phyloP scores from a whole-genome alignment of 2,888 invertebrate species.

The Drosophila cyrtoloma region DNA sequence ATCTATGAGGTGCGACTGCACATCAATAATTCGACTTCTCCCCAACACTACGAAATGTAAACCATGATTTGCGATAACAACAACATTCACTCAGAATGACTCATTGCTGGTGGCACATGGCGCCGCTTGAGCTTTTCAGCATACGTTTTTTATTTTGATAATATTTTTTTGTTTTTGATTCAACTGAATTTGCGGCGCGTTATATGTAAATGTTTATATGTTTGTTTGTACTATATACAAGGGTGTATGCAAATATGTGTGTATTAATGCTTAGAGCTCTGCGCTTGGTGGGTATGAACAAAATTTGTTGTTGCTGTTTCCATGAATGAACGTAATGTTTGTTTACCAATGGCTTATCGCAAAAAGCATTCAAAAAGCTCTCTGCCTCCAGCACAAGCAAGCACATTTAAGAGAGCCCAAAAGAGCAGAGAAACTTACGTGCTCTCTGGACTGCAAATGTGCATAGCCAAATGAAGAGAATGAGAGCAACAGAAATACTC shows the following conservation, averaged over 20 bases:
- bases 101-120: constrained; percentile 50
- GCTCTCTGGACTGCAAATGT: constrained; percentile 3
- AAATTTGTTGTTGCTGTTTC: constrained; percentile 68
- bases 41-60: constrained; percentile 23
- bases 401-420: constrained; percentile 11
- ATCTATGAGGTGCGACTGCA: constrained; percentile 24
- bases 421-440: constrained; percentile 7
- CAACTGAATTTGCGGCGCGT: constrained; percentile 20
- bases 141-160: constrained; percentile 56
- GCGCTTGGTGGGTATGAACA: constrained; percentile 28
- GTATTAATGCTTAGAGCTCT: constrained; percentile 28
- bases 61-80: constrained; percentile 48
- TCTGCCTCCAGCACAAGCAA: constrained; percentile 12
- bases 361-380: constrained; percentile 55
- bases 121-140: constrained; percentile 54
- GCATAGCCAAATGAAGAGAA: constrained; percentile 16
- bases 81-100: constrained; percentile 28
- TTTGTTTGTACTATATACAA: background rate
- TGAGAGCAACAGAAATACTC: constrained; percentile 2
- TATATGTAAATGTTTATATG: constrained; percentile 1
- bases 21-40: constrained; percentile 24
- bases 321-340: constrained; percentile 83
- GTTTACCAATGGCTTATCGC: constrained; percentile 76
- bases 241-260: constrained; percentile 16
- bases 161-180: constrained; percentile 28